phyloP scores from a whole-genome alignment of 2,888 invertebrate genomes.

The Norana najaformis region DNA sequence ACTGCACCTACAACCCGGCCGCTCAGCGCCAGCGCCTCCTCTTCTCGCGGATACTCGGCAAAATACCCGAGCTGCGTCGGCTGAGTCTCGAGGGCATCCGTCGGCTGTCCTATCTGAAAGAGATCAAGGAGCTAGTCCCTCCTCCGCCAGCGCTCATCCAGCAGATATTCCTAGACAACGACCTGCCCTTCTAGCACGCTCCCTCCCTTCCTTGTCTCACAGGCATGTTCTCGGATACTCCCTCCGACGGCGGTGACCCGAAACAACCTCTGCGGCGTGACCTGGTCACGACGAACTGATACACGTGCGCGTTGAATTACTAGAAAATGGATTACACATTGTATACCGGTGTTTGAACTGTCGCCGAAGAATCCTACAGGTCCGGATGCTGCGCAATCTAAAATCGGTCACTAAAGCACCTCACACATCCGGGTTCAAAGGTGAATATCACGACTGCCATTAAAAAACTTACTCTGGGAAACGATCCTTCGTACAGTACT shows the following conservation, averaged over 20 bases:
- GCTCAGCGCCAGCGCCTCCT: conserved; percentile 88
- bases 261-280: not conserved
- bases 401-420: not conserved
- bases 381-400: not conserved
- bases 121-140: not conserved
- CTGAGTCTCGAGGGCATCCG: conserved; percentile 91
- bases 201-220: not conserved
- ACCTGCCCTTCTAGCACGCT: not conserved
- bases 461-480: not conserved
- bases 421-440: not conserved
- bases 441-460: not conserved
- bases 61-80: conserved; percentile 87
- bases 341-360: not conserved
- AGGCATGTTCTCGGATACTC: not conserved
- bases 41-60: conserved; percentile 87
- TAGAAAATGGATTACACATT: not conserved
- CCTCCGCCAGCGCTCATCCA: conserved; percentile 16
- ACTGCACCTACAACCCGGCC: conserved; percentile 88
- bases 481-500: not conserved
- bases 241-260: not conserved
- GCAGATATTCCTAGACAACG: conserved; percentile 13
- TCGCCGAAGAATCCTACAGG: not conserved
- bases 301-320: not conserved
- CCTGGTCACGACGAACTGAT: not conserved
- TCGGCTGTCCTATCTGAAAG: conserved; percentile 87